Percentiles rank a stretch among this genome's conserved stretches.
Evolutionary conservation across 2,888 invertebrate species (phyloP).

Genomic region (Pammene aurita): DNA sequence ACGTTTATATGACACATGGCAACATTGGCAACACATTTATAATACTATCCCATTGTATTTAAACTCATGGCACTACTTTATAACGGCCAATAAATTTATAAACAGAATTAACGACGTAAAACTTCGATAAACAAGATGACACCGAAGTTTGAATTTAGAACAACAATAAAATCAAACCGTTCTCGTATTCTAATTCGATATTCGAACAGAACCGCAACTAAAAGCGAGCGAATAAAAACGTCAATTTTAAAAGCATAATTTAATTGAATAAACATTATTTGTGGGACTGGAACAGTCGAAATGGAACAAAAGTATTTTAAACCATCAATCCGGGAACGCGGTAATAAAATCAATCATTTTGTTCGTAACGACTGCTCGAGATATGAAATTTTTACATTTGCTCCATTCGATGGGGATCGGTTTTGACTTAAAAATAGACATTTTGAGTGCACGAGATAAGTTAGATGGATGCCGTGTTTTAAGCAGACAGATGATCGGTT

Average conservation of each 20-base stretch:
- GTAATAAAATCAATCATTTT: slow-evolving; percentile 81
- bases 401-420: slow-evolving; percentile 51
- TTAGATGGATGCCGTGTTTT: slow-evolving; percentile 71
- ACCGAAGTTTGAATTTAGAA: slow-evolving; percentile 25
- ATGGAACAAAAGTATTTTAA: slow-evolving; percentile 61
- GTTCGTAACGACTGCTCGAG: slow-evolving; percentile 64
- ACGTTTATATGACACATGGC: not conserved
- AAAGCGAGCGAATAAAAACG: slow-evolving; percentile 40
- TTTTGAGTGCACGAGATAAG: slow-evolving; percentile 80
- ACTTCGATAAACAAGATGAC: slow-evolving; percentile 32
- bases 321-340: slow-evolving; percentile 69
- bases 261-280: slow-evolving; percentile 50
- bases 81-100: slow-evolving; percentile 30
- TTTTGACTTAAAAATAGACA: slow-evolving; percentile 79
- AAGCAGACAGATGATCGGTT: slow-evolving; percentile 66
- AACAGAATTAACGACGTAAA: slow-evolving; percentile 28
- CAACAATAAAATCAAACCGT: slow-evolving; percentile 31
- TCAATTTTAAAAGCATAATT: slow-evolving; percentile 43
- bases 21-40: slow-evolving; percentile 10
- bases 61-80: slow-evolving; percentile 18
- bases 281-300: slow-evolving; percentile 58
- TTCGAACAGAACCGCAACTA: slow-evolving; percentile 35
- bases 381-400: slow-evolving; percentile 78
- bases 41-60: not conserved
- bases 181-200: slow-evolving; percentile 37